phyloP scores from a whole-genome alignment of 2,113 vertebrate genomes.

The Leptodactylus fuscus region DNA sequence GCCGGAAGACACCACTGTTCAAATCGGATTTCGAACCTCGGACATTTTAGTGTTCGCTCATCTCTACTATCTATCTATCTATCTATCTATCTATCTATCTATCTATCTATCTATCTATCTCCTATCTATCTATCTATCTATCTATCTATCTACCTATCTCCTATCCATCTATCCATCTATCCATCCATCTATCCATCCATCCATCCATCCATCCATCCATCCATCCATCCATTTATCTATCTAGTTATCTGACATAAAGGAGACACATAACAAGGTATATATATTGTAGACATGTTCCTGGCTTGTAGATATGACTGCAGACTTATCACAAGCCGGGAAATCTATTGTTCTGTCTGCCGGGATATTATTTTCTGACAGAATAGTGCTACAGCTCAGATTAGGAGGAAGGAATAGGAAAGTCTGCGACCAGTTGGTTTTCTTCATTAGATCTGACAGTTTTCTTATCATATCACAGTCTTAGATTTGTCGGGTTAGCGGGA shows the following conservation, averaged over 20 bases:
- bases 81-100: constrained; percentile 13
- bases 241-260: background rate
- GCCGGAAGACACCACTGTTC: no score
- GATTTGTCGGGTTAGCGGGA: background rate
- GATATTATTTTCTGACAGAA: constrained; percentile 7
- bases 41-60: no score
- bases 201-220: background rate
- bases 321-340: background rate
- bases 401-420: background rate
- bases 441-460: constrained; percentile 35
- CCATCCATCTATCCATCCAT: background rate
- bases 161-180: background rate
- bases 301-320: background rate
- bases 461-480: background rate
- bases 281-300: background rate
- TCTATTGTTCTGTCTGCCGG: constrained; percentile 13
- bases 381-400: background rate
- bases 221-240: background rate
- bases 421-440: constrained; percentile 6
- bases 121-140: background rate
- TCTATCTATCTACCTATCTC: background rate
- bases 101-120: background rate
- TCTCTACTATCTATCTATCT: constrained; percentile 16
- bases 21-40: no score
- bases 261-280: background rate